phyloP scores from a whole-genome alignment of 2,113 vertebrate species.

The Isurus oxyrinchus region DNA sequence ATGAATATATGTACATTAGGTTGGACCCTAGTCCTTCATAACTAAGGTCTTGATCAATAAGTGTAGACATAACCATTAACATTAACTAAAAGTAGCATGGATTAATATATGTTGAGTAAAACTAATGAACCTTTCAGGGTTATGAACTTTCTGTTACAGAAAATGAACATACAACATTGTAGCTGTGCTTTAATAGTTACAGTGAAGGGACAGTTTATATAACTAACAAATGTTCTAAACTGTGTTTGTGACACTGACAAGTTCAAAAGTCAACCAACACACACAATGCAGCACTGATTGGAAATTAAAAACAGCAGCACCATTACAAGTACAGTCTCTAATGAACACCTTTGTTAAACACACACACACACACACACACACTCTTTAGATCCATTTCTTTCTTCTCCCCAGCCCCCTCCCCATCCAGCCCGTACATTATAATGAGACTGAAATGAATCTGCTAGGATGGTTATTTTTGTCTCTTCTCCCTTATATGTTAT shows the following conservation, averaged over 20 bases:
- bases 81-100: background rate
- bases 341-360: no score
- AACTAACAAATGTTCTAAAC: background rate
- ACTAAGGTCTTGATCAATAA: background rate
- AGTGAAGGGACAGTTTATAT: background rate
- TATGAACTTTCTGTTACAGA: background rate
- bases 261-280: background rate
- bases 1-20: background rate
- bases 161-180: background rate
- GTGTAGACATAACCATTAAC: background rate
- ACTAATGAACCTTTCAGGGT: background rate
- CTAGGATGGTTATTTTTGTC: background rate
- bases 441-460: background rate
- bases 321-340: background rate
- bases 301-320: background rate
- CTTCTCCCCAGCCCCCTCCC: background rate
- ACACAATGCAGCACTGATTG: background rate
- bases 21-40: background rate
- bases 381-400: background rate
- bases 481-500: background rate
- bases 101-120: background rate
- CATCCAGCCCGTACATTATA: background rate
- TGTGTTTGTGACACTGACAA: background rate
- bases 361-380: background rate
- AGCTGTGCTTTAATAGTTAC: conserved; percentile 8